Evolutionary conservation across 2,888 invertebrate species (phyloP).

Genomic region (Epistrophella euchroma): DNA sequence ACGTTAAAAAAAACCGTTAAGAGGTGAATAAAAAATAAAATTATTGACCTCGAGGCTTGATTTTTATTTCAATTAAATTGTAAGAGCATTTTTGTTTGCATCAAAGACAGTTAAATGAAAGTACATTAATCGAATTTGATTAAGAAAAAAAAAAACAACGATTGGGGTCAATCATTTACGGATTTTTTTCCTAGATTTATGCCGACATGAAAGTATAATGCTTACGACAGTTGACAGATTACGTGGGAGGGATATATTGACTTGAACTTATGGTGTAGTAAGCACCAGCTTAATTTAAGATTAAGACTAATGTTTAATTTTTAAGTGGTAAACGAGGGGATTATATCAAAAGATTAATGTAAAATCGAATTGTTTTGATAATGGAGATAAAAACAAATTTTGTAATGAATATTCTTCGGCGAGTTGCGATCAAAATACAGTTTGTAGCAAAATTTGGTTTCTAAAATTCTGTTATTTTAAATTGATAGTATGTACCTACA

Average conservation of each 20-base stretch:
- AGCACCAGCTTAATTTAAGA: too few species aligned
- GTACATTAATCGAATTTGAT: constrained; percentile 38
- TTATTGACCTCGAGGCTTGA: constrained; percentile 41
- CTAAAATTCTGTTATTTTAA: too few species aligned
- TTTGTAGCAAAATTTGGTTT: too few species aligned
- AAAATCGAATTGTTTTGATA: too few species aligned
- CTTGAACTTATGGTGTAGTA: not conserved
- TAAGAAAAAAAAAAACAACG: constrained; percentile 4
- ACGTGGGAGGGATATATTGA: not conserved
- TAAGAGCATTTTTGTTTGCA: constrained; percentile 20
- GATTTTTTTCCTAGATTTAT: constrained; percentile 4
- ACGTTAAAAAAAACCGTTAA: constrained; percentile 52
- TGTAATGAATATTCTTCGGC: too few species aligned
- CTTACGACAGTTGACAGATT: not conserved
- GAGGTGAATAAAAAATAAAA: constrained; percentile 25
- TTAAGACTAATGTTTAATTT: too few species aligned
- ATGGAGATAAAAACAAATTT: too few species aligned
- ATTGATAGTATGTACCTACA: too few species aligned
- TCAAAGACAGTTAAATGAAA: constrained; percentile 48
- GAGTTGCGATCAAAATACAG: too few species aligned
- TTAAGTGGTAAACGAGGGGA: too few species aligned
- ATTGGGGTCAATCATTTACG: constrained; percentile 52
- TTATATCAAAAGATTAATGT: too few species aligned
- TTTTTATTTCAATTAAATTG: constrained; percentile 37
- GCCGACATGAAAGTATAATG: not conserved